Evolutionary conservation across 2,113 vertebrate species (phyloP).

Genomic region (Tyto alba): DNA sequence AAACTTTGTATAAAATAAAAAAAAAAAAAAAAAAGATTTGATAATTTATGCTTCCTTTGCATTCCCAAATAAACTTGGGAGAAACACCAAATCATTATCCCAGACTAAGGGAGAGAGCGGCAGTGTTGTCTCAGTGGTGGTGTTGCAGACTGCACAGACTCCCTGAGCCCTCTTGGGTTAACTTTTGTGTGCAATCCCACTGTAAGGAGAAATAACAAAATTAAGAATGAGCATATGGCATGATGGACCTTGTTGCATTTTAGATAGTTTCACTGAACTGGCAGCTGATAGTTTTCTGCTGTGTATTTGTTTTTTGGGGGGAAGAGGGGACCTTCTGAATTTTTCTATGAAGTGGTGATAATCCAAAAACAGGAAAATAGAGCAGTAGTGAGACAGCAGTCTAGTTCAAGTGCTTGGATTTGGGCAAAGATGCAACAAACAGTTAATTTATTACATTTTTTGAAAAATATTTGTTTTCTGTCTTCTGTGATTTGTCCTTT

Average conservation of each 20-base stretch:
- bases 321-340: not conserved
- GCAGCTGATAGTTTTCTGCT: not conserved
- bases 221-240: not conserved
- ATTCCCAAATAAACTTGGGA: not conserved
- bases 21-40: not conserved
- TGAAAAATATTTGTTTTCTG: not conserved
- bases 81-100: not conserved
- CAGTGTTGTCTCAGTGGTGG: not conserved
- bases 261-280: not conserved
- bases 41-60: not conserved
- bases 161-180: not conserved
- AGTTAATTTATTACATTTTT: not conserved
- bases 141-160: not conserved
- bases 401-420: not conserved
- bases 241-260: not conserved
- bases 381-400: not conserved
- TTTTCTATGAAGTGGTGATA: not conserved
- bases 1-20: not conserved
- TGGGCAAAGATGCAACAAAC: not conserved
- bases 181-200: not conserved
- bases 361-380: not conserved
- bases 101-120: not conserved
- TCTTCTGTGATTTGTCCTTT: not conserved
- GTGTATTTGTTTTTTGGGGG: rapidly evolving
- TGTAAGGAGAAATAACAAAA: not conserved